Evolutionary conservation across 2,797 vertebrate species (phyloP), one percentile per base, ranked within the genome.

Genomic region (Australoheros facetus): DNA sequence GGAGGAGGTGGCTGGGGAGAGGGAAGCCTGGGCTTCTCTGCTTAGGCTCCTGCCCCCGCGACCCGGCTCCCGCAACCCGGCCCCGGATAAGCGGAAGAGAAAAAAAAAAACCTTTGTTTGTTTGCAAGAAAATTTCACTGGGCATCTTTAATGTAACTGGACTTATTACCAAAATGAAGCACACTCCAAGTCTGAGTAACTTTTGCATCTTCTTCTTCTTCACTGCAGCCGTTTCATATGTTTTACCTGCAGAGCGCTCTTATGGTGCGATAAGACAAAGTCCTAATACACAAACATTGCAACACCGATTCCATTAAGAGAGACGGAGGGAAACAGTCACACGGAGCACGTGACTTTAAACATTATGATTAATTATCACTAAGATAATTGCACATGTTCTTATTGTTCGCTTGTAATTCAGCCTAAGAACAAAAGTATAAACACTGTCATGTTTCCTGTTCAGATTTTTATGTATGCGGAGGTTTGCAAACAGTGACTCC

Each of bases 91-190:
- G 23, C 23, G 23, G 23, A 23, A 23, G 2, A 23, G 23, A 23
- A 23, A 23, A 23, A 23, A 77, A 71, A 57, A 10, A 72, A 5
- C 34, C 26, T 75, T 66, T 66, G 42, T 37, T 75, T 70, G 32
- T 81, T 76, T 56, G 17, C 21, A 73, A 14, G 4, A 39, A 34
- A 53, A 23, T 66, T 28, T 48, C 45, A 48, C 17, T 10, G 16
- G 51, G 3, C 23, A 28, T 9, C 42, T 48, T 48, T 48, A 56
- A 77, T 28, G 70, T 56, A 75, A 69, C 56, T 75, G 66, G 42
- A 48, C 51, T 82, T 73, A 83, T 85, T 81, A 77, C 85, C 55
- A 60, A 82, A 84, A 81, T 81, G 17, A 84, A 79, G 23, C 84
- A 88, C 77, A 84, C 30, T 77, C 84, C 10, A 58, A 56, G 59